Percentiles rank a stretch among this genome's conserved stretches.
Evolutionary conservation across 2,797 vertebrate species (phyloP).

Genomic region (Peromyscus aztecus): DNA sequence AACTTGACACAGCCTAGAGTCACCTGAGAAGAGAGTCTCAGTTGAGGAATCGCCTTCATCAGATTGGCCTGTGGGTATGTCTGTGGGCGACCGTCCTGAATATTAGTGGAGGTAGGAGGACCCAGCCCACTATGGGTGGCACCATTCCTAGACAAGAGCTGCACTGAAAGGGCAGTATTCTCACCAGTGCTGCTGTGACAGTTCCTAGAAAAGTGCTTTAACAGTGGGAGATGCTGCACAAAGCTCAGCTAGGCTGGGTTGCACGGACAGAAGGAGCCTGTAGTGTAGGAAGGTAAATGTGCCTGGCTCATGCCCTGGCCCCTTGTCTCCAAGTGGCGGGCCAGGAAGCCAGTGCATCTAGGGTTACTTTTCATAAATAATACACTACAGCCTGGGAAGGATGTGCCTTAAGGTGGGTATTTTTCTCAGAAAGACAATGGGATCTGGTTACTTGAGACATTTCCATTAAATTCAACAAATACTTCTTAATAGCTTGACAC

Average conservation of each 20-base stretch:
- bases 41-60: neutral
- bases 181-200: neutral
- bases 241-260: neutral
- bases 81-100: neutral
- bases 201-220: neutral
- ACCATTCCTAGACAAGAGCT: neutral
- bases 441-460: neutral
- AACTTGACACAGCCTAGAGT: neutral
- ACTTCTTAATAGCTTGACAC: neutral
- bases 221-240: neutral
- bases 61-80: neutral
- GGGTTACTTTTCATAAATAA: neutral
- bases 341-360: neutral
- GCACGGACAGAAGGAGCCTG: neutral
- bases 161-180: neutral
- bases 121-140: neutral
- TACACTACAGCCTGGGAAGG: neutral
- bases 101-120: neutral
- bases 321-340: neutral
- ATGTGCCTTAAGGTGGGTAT: neutral
- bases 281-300: neutral
- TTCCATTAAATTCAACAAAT: neutral
- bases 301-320: too few relatives aligned
- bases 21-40: neutral
- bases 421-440: neutral